Percentiles rank a stretch among this genome's conserved stretches.
These are phyloP conservation scores for Eonycteris spelaea DNA, from an alignment of 2,113 vertebrate genomes.

Conservation along the genomic window DNA sequence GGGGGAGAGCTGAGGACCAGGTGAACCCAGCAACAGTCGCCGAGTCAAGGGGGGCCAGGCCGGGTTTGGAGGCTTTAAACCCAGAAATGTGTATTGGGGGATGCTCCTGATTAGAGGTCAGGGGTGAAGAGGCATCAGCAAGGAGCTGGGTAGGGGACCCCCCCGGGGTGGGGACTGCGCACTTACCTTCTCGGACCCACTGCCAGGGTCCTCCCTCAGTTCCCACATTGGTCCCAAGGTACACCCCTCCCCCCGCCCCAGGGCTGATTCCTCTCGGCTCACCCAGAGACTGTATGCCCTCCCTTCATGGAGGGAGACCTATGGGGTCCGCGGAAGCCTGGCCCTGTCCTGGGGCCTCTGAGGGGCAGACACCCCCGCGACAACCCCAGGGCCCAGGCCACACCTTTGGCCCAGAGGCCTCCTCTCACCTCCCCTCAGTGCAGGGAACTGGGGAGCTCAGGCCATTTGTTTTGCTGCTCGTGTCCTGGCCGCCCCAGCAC, in stretches of 20 bases:
- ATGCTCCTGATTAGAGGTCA: background rate
- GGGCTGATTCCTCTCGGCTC: background rate
- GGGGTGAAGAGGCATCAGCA: background rate
- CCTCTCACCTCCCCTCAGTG: conserved; percentile 55
- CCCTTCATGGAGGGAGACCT: background rate
- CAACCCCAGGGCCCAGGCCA: background rate
- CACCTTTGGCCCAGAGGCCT: conserved; percentile 32
- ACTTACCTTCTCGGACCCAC: background rate
- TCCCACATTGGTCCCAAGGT: background rate
- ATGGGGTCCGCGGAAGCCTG: background rate
- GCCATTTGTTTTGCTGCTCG: conserved; percentile 81
- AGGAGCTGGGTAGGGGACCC: background rate
- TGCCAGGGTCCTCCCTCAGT: background rate
- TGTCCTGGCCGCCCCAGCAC: conserved; percentile 57
- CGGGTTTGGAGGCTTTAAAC: background rate
- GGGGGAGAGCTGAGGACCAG: background rate
- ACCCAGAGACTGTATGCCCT: background rate
- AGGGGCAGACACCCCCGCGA: background rate
- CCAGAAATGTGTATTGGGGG: too few relatives aligned
- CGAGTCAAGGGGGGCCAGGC: background rate
- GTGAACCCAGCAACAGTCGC: background rate
- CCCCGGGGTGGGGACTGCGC: background rate
- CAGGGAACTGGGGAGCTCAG: conserved; percentile 76
- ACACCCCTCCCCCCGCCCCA: background rate
- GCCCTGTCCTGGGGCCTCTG: background rate